Conservation (phyloP, 2,888 invertebrate species). For the Phorcus lineatus region DNA sequence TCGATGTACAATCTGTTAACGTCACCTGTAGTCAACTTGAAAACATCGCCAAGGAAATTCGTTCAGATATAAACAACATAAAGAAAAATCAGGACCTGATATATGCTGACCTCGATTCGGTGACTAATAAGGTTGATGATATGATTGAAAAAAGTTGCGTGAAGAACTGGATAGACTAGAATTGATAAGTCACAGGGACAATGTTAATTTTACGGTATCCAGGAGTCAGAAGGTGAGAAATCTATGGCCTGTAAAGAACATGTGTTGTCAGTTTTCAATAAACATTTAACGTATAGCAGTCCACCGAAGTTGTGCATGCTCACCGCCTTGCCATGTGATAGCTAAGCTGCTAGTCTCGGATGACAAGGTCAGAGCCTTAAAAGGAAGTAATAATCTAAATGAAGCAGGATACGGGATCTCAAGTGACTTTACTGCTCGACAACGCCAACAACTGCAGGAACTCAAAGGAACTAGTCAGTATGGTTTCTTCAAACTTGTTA, state of each 20-base stretch:
- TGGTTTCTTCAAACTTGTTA: too few relatives aligned
- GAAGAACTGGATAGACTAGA: not conserved
- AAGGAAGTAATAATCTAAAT: not conserved
- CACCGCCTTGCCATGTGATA: not conserved
- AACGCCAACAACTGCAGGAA: not conserved
- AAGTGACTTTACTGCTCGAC: too few relatives aligned
- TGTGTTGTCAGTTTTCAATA: not conserved
- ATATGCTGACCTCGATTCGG: not conserved
- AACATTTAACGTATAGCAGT: not conserved
- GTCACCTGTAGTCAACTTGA: too few relatives aligned
- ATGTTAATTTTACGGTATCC: too few relatives aligned
- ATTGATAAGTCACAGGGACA: not conserved
- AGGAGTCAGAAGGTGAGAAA: too few relatives aligned
- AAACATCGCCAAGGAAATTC: too few relatives aligned
- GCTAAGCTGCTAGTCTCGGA: not conserved
- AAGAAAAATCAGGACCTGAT: not conserved
- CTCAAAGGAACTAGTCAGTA: not conserved
- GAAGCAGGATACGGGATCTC: not conserved
- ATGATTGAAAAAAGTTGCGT: not conserved
- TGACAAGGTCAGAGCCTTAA: not conserved
- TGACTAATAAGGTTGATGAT: not conserved
- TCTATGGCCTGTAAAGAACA: not conserved
- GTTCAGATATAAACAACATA: not conserved
- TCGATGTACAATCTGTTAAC: too few relatives aligned
- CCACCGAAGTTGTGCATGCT: not conserved